Evolutionary conservation across 1,140 invertebrate species (phyloP), one percentile per base, ranked within the genome.

Genomic region (Drosophila lini): DNA sequence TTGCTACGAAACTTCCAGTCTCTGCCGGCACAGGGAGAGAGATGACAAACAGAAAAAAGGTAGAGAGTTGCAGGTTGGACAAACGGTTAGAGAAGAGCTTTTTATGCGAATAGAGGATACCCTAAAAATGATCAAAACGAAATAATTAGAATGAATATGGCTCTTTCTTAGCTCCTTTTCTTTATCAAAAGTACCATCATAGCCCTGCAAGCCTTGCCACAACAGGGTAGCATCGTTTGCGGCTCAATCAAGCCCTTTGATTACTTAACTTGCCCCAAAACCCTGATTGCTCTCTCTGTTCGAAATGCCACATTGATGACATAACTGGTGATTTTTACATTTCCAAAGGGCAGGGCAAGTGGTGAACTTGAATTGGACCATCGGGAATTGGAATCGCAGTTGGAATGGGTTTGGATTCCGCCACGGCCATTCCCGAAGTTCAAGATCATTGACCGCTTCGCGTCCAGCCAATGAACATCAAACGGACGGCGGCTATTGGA

Each of bases 281-380:
- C 47, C 57, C 56, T 38, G 53, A 59, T 64, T 50, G 58, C 45
- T 42, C 19, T 28, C 19, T 19, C 19, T 19, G 44, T 3, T 15
- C 15, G n/a, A 34, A 42, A 81, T 80, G 58, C 64, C 79, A 80
- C 74, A 89, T 88, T 89, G 84, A 81, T 89, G 77, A 81, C 85
- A 89, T 88, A 88, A 81, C 78, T 89, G 53, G 50, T 36, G 32
- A 77, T 77, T 83, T 86, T 69, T 77, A 83, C 76, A 83, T 88
- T 83, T 59, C 76, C 60, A 86, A 89, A 19, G 19, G 19, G 19
- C 19, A 19, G 83, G 81, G 84, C 84, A 89, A 88, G 81, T 89
- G 84, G 28, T 89, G 80, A 89, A 81, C 78, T 70, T 73, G 80
- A 89, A 89, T 89, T 89, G 84, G 84, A 80, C 84, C 56, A 79